Evolutionary conservation across 1,140 invertebrate genomes (phyloP), one percentile per base, ranked within the genome.

Genomic region (Cyphomyrmex costatus): DNA sequence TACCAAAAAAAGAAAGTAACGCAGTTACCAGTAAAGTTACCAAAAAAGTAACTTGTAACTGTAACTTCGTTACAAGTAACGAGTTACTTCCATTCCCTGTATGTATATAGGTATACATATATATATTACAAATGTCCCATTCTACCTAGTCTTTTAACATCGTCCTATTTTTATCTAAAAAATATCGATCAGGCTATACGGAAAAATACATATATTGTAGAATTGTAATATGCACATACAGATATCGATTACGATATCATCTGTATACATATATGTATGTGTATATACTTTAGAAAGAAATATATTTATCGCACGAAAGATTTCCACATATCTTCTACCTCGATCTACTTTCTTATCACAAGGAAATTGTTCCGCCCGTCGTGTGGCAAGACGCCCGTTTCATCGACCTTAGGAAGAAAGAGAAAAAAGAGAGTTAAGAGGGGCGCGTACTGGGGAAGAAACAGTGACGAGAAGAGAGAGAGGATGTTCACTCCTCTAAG

Each of bases 321-420:
- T 85, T 86, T 86, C 84, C 84, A 65, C 83, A 70, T 93, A 93
- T 93, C 92, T 92, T 60, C 30, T 71, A 86, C 61, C 87, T 88
- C 87, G 89, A 93, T 93, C 93, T 93, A 91, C 89, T 93, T 92
- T 92, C 93, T 93, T 93, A 93, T 93, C 93, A 91, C 88, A 80
- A 86, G 87, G 92, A 93, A 93, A 93, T 93, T 92, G 92, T 93
- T 91, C 92, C 92, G 90, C 63, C 86, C 86, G 87, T 90, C 74
- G 86, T 92, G 89, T 92, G 89, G 86, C 91, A 92, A 90, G 85
- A 88, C 80, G 86, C 86, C 76, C 65, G 77, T 30, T 77, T 27
- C 70, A 86, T 76, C 74, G 73, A 21, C 27, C 33, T 58, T 36
- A 56, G 58, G 27, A 71, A 66, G 51, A 56, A 7, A 27, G 30